Evolutionary conservation across 2,888 invertebrate species (phyloP).

Genomic region (Zonitis immaculata): DNA sequence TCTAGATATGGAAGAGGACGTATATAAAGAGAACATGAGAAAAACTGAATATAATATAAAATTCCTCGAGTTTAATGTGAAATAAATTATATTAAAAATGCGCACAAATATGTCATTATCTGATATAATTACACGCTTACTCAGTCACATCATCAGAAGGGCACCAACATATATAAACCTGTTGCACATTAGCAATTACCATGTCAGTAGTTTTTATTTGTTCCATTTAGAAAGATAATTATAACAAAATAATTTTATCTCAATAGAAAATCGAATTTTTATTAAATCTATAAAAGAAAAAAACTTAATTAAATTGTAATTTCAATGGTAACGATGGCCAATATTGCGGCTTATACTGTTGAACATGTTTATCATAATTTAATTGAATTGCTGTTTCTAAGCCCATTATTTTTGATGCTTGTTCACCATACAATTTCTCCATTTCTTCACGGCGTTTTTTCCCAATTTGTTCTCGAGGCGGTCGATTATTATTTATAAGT

Average conservation of each 20-base stretch:
- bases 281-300: background rate
- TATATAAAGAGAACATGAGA: slow-evolving; percentile 5
- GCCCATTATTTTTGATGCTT: slow-evolving; percentile 62
- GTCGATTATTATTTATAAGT: too few species aligned
- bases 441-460: slow-evolving; percentile 39
- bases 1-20: background rate
- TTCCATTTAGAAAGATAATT: slow-evolving; percentile 5
- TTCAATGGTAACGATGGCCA: slow-evolving; percentile 60
- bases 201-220: background rate
- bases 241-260: slow-evolving; percentile 7
- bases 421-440: slow-evolving; percentile 11
- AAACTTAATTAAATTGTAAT: slow-evolving; percentile 24
- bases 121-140: slow-evolving; percentile 13
- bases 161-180: background rate
- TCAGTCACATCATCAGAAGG: slow-evolving; percentile 15
- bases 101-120: slow-evolving; percentile 31
- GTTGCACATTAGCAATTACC: slow-evolving; percentile 10
- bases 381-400: slow-evolving; percentile 69
- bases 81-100: slow-evolving; percentile 31
- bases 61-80: slow-evolving; percentile 23
- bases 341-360: slow-evolving; percentile 57
- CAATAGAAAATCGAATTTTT: slow-evolving; percentile 7
- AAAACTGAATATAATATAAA: slow-evolving; percentile 16
- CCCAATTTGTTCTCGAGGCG: slow-evolving; percentile 41
- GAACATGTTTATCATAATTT: slow-evolving; percentile 59